Percentiles rank a stretch among this genome's conserved stretches.
Evolutionary conservation across 2,113 vertebrate genomes (phyloP).

Genomic region (Reinhardtius hippoglossoides): DNA sequence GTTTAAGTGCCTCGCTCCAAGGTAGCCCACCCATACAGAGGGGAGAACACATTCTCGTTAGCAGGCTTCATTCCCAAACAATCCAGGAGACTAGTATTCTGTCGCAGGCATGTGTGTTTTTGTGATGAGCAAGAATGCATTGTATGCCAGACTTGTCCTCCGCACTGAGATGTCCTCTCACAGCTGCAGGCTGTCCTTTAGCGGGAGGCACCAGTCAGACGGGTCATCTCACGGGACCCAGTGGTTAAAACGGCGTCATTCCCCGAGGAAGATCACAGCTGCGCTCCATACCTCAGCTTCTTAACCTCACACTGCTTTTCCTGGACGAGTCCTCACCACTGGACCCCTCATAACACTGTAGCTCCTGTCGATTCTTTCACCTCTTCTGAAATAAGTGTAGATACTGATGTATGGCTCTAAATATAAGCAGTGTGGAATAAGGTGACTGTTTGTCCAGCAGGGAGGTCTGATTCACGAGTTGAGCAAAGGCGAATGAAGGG

Average conservation of each 20-base stretch:
- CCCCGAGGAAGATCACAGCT: constrained; percentile 58
- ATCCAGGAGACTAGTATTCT: not conserved
- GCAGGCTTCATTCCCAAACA: not conserved
- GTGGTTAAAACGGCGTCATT: constrained; percentile 22
- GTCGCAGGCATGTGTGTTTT: constrained; percentile 10
- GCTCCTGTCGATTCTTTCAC: constrained; percentile 19
- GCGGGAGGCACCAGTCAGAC: constrained; percentile 48
- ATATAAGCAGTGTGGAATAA: constrained; percentile 32
- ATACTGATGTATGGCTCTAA: constrained; percentile 21
- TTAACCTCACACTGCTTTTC: constrained; percentile 36
- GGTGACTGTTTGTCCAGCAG: constrained; percentile 40
- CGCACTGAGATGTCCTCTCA: constrained; percentile 34
- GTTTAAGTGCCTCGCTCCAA: constrained; percentile 26
- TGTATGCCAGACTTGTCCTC: constrained; percentile 42
- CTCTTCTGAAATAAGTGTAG: constrained; percentile 14
- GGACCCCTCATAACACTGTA: constrained; percentile 16
- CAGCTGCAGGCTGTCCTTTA: constrained; percentile 59
- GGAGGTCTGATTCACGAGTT: constrained; percentile 70
- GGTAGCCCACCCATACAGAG: not conserved
- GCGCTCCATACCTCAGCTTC: constrained; percentile 50
- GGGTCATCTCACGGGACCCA: constrained; percentile 30
- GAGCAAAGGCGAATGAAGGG: constrained; percentile 40
- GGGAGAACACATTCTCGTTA: not conserved
- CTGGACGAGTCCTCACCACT: constrained; percentile 3
- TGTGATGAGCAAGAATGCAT: constrained; percentile 51